Evolutionary conservation across 2,888 invertebrate species (phyloP).

Genomic region (Synergus itoensis): DNA sequence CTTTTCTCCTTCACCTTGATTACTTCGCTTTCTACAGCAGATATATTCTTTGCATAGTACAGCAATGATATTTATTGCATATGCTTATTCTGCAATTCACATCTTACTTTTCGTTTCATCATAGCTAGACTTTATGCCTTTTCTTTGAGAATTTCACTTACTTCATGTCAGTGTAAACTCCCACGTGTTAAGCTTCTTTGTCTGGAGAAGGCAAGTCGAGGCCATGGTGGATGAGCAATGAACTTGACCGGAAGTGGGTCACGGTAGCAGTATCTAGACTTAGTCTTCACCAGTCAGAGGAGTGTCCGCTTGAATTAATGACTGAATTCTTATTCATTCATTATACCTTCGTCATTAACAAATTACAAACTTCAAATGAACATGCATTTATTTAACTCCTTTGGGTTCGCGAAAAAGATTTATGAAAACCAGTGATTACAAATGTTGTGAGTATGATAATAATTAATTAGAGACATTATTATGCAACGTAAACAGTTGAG

Average conservation of each 20-base stretch:
- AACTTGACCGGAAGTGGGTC: slow-evolving; percentile 76
- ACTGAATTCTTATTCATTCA: not conserved
- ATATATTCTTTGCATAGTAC: not conserved
- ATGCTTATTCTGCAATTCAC: not conserved
- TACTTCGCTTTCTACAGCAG: not conserved
- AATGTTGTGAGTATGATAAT: too few relatives aligned
- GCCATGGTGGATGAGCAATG: slow-evolving; percentile 71
- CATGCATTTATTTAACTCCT: not conserved
- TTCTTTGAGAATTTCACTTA: slow-evolving; percentile 15
- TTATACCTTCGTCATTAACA: not conserved
- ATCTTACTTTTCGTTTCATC: slow-evolving; percentile 1
- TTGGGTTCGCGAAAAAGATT: too few relatives aligned
- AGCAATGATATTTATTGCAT: not conserved
- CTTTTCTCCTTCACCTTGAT: slow-evolving; percentile 12
- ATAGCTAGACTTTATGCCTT: not conserved
- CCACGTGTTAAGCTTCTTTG: slow-evolving; percentile 30
- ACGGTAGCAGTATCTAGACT: slow-evolving; percentile 64
- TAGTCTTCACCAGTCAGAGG: slow-evolving; percentile 28
- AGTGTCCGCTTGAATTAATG: not conserved
- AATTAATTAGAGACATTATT: too few relatives aligned
- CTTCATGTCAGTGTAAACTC: slow-evolving; percentile 5
- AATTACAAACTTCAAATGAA: not conserved
- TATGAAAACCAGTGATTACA: too few relatives aligned
- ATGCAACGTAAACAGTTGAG: too few relatives aligned
- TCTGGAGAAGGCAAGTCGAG: slow-evolving; percentile 51